Percentiles rank a stretch among this genome's conserved stretches.
Evolutionary conservation across 2,113 vertebrate species (phyloP).

Genomic region (Pedionomus torquatus): DNA sequence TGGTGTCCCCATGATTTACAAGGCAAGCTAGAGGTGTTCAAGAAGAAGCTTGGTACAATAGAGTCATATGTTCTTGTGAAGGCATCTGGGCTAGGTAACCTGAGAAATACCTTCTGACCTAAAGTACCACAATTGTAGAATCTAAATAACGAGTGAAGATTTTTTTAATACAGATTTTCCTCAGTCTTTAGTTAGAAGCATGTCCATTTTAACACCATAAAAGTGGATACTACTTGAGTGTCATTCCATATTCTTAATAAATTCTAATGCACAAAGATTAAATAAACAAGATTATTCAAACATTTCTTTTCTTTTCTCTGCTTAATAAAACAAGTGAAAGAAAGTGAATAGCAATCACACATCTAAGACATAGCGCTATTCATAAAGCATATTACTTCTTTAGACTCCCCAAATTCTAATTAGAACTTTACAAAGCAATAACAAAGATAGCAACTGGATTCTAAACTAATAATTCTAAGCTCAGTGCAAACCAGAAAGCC

Average conservation of each 20-base stretch:
- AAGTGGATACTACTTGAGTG: neutral
- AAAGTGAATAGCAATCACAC: neutral
- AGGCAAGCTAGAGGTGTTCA: neutral
- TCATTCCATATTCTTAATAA: slow-evolving; percentile 4
- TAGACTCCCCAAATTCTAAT: slow-evolving; percentile 71
- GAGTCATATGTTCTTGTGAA: accelerated
- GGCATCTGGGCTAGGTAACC: neutral
- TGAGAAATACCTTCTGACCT: neutral
- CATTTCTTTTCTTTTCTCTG: slow-evolving; percentile 22
- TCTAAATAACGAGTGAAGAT: neutral
- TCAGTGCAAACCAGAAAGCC: slow-evolving; percentile 63
- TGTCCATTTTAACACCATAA: neutral
- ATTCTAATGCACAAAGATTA: slow-evolving; percentile 11
- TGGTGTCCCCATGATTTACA: too few relatives aligned
- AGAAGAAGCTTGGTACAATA: neutral
- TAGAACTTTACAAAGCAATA: slow-evolving; percentile 71
- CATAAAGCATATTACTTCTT: slow-evolving; percentile 60
- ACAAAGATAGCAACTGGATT: slow-evolving; percentile 63
- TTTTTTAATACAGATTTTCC: neutral
- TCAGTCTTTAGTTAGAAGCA: neutral
- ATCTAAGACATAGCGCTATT: slow-evolving; percentile 45
- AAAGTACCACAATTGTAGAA: neutral
- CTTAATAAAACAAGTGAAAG: slow-evolving; percentile 61
- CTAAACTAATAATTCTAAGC: slow-evolving; percentile 71
- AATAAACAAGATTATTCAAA: slow-evolving; percentile 41